Conservation (phyloP, 2,888 invertebrate species). For the Anodontia alba region DNA sequence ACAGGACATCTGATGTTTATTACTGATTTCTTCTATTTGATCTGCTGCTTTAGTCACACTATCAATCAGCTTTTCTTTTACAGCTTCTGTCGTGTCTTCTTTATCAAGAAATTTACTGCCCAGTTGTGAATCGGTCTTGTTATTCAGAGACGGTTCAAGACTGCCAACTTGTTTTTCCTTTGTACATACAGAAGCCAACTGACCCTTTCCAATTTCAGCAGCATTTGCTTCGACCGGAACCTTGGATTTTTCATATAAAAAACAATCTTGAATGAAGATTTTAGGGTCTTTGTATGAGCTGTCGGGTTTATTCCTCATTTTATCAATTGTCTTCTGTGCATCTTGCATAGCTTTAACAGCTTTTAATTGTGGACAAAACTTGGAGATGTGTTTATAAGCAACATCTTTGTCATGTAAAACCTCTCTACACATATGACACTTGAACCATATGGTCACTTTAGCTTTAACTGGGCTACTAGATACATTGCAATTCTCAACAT, state of each 20-base stretch:
- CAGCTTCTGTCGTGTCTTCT: no score
- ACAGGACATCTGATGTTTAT: no score
- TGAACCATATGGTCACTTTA: slow-evolving; percentile 27
- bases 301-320: background rate
- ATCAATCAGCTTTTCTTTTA: no score
- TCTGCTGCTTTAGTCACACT: no score
- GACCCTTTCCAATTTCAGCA: no score
- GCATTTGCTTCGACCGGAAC: no score
- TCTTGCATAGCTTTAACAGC: slow-evolving; percentile 31
- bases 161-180: no score
- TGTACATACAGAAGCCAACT: no score
- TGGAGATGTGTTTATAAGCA: slow-evolving; percentile 41
- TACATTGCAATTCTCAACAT: slow-evolving; percentile 44
- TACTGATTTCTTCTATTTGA: no score
- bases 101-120: no score
- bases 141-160: no score
- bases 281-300: background rate
- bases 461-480: slow-evolving; percentile 30
- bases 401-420: slow-evolving; percentile 44
- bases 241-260: background rate
- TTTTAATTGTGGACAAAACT: slow-evolving; percentile 52
- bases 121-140: no score
- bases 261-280: background rate
- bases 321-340: slow-evolving; percentile 19
- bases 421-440: slow-evolving; percentile 57